phyloP scores from a whole-genome alignment of 2,797 vertebrate genomes.

The Helarctos malayanus region DNA sequence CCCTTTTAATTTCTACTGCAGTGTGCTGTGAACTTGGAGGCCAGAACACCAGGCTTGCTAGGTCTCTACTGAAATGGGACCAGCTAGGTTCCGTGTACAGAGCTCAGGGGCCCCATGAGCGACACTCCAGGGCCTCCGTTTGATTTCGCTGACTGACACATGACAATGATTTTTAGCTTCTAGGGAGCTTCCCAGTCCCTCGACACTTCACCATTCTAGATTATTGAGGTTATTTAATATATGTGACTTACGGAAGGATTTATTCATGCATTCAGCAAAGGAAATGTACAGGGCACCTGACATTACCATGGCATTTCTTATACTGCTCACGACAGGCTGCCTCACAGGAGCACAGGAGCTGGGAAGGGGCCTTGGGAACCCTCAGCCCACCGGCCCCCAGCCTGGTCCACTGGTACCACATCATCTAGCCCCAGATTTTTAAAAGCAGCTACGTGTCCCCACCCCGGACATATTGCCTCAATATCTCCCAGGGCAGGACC shows the following conservation, averaged over 20 bases:
- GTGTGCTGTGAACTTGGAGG: not conserved
- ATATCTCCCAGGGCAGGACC: not conserved
- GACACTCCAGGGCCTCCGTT: not conserved
- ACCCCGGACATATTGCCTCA: not conserved
- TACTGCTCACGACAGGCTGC: not conserved
- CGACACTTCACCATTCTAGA: not conserved
- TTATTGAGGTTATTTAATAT: not conserved
- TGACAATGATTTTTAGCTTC: not conserved
- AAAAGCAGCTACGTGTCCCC: not conserved
- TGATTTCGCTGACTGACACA: not conserved
- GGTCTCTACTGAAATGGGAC: not conserved
- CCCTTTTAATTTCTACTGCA: not conserved
- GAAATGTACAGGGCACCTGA: not conserved
- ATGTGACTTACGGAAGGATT: not conserved
- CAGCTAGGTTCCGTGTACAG: not conserved
- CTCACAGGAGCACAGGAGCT: fast-evolving
- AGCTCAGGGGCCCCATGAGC: not conserved
- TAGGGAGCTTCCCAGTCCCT: not conserved
- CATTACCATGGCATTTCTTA: not conserved
- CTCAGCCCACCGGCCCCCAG: not conserved
- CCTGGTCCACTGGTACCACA: not conserved
- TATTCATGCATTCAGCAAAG: not conserved
- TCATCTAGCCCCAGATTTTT: not conserved
- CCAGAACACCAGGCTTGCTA: not conserved
- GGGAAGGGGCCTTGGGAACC: not conserved